Evolutionary conservation across 1,140 invertebrate genomes (phyloP).

Genomic region (Ditylenchus dipsaci): DNA sequence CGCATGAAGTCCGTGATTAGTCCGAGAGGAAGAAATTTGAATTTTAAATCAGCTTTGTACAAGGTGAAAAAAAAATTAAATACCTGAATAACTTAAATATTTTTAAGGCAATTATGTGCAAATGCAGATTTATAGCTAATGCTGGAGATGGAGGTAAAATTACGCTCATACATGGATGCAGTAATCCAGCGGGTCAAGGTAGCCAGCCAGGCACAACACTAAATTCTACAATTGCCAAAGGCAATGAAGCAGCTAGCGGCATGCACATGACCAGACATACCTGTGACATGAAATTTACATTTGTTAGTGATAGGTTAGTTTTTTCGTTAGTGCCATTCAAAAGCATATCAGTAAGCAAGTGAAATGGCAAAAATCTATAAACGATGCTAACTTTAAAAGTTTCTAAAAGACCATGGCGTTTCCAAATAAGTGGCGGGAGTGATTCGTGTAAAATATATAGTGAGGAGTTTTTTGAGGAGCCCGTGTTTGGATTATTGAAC

Average conservation of each 20-base stretch:
- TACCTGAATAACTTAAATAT: no score
- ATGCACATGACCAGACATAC: slow-evolving; percentile 52
- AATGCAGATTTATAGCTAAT: slow-evolving; percentile 29
- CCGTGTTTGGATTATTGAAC: no score
- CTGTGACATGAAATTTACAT: slow-evolving; percentile 51
- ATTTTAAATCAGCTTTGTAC: slow-evolving; percentile 43
- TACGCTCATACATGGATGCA: slow-evolving; percentile 28
- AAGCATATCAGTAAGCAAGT: no score
- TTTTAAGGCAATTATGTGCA: slow-evolving; percentile 39
- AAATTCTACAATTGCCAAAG: slow-evolving; percentile 27
- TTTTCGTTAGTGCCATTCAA: neutral
- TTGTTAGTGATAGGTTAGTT: slow-evolving; percentile 43
- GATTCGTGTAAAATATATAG: no score
- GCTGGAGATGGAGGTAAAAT: slow-evolving; percentile 14
- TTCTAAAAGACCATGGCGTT: no score
- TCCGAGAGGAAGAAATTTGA: slow-evolving; percentile 44
- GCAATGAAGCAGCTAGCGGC: slow-evolving; percentile 35
- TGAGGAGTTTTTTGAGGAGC: no score
- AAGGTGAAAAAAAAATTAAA: slow-evolving; percentile 29
- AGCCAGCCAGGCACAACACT: slow-evolving; percentile 15
- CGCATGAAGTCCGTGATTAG: slow-evolving; percentile 52
- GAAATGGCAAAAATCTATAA: no score
- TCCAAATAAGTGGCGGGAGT: no score
- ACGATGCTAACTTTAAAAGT: no score
- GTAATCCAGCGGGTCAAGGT: slow-evolving; percentile 35